A percentile compares a stretch with the other conserved stretches of the same genome.
phyloP scores from a whole-genome alignment of 2,888 invertebrate species.

The Mechanitis mazaeus region DNA sequence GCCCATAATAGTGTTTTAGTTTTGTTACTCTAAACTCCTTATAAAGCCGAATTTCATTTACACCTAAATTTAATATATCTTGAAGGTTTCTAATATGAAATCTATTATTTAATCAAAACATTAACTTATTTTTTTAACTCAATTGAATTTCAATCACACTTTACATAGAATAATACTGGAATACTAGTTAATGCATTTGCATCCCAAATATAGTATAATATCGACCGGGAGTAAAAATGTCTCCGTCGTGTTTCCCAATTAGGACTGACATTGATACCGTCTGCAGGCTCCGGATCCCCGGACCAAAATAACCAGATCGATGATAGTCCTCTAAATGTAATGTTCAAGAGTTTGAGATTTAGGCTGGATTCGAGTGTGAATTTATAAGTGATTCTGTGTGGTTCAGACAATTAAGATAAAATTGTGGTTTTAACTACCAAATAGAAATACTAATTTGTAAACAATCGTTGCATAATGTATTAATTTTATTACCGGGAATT shows the following conservation, averaged over 20 bases:
- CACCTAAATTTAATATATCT: too few species aligned
- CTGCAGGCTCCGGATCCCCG: slow-evolving; percentile 46
- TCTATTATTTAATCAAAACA: too few species aligned
- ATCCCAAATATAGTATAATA: slow-evolving; percentile 30
- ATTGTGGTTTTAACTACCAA: too few species aligned
- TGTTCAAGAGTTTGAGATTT: slow-evolving; percentile 26
- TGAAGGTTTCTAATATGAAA: too few species aligned
- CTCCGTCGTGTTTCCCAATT: slow-evolving; percentile 56
- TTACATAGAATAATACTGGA: too few species aligned
- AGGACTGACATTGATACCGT: slow-evolving; percentile 64
- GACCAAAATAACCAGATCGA: slow-evolving; percentile 50
- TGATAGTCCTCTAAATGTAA: slow-evolving; percentile 24
- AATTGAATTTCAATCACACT: too few species aligned
- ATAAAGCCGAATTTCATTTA: background rate
- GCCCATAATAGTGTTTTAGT: slow-evolving; percentile 13
- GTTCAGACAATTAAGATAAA: too few species aligned
- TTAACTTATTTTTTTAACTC: too few species aligned
- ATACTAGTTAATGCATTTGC: slow-evolving; percentile 7
- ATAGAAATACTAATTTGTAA: too few species aligned
- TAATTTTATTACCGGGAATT: too few species aligned
- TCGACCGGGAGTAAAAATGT: slow-evolving; percentile 56
- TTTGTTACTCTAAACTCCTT: slow-evolving; percentile 11
- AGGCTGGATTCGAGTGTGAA: slow-evolving; percentile 3
- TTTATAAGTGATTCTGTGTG: background rate
- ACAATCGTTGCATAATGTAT: too few species aligned